phyloP scores from a whole-genome alignment of 2,113 vertebrate genomes.

The Phylloscopus trochiloides region DNA sequence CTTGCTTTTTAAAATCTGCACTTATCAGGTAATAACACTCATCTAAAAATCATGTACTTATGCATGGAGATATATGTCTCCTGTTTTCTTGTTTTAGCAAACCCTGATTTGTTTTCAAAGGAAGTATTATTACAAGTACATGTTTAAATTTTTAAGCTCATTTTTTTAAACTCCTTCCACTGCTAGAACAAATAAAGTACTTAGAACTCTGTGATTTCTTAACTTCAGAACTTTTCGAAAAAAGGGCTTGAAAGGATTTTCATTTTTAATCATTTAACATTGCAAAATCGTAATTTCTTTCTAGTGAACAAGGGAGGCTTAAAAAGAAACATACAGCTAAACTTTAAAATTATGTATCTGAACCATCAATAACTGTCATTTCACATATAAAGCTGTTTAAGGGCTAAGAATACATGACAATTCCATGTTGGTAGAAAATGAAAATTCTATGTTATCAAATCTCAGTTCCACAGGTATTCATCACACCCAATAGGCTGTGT shows the following conservation, averaged over 20 bases:
- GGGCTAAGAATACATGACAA: not conserved
- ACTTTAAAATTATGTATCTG: not conserved
- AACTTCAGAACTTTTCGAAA: not conserved
- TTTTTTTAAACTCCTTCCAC: not conserved
- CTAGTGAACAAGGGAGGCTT: not conserved
- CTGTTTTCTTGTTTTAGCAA: not conserved
- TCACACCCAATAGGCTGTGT: not conserved
- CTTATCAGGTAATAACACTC: not conserved
- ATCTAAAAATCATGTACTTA: not conserved
- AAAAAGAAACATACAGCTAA: not conserved
- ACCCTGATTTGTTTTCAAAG: not conserved
- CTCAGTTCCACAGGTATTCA: not conserved
- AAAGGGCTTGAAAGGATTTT: not conserved
- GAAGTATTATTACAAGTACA: not conserved
- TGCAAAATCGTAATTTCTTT: not conserved
- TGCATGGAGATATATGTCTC: accelerated
- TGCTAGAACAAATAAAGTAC: not conserved
- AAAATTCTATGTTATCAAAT: not conserved
- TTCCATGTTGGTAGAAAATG: not conserved
- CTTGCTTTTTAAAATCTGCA: not conserved
- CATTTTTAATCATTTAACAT: not conserved
- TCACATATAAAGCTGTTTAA: not conserved
- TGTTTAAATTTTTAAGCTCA: not conserved
- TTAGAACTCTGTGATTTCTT: not conserved
- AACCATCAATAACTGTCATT: not conserved